A percentile compares a stretch with the other conserved stretches of the same genome.
These are phyloP conservation scores for Excalfactoria chinensis DNA, from an alignment of 2,113 vertebrate species.

Conservation along the genomic window DNA sequence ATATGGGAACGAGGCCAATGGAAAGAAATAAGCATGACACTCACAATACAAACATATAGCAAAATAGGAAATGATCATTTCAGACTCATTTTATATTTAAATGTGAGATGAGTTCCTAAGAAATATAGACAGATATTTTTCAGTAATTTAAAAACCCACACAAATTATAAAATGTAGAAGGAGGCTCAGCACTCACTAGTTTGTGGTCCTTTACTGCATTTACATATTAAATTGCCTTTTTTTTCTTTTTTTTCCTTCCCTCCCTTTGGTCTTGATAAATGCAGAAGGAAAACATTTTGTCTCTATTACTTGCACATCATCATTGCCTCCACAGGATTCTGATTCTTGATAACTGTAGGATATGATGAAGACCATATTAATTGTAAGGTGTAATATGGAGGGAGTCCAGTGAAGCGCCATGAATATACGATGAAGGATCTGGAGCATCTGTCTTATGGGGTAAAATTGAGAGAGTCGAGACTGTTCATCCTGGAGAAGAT, in stretches of 20 bases:
- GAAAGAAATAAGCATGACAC: conserved; percentile 12
- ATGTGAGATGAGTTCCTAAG: background rate
- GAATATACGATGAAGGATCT: background rate
- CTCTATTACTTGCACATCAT: background rate
- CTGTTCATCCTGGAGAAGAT: background rate
- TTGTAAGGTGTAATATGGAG: background rate
- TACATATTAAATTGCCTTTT: background rate
- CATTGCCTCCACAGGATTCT: background rate
- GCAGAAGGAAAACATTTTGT: background rate
- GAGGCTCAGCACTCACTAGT: background rate
- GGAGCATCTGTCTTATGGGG: background rate
- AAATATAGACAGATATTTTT: background rate
- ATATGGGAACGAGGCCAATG: background rate
- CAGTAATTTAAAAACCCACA: background rate
- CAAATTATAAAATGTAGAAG: background rate
- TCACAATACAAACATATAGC: background rate
- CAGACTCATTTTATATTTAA: background rate
- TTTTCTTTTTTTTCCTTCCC: background rate
- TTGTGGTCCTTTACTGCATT: background rate
- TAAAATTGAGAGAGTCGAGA: background rate
- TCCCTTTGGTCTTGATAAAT: background rate
- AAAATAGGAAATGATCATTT: conserved; percentile 3
- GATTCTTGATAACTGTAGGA: background rate
- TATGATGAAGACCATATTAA: background rate
- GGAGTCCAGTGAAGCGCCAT: background rate